Percentiles rank a stretch among this genome's conserved stretches.
These are phyloP conservation scores for Holotrichia oblita DNA, from an alignment of 1,140 invertebrate genomes.

Conservation along the genomic window DNA sequence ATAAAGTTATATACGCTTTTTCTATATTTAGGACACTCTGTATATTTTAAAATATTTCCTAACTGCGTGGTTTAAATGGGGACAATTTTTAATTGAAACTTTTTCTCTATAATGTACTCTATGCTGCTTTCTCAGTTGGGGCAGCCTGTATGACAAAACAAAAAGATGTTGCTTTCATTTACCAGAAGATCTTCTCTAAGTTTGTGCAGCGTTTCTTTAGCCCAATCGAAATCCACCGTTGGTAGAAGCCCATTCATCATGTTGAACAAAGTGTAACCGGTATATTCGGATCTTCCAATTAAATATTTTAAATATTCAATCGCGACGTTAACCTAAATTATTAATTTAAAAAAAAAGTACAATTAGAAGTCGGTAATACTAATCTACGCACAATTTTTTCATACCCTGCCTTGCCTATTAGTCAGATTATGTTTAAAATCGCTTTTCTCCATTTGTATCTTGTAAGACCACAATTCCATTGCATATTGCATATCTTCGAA, in stretches of 20 bases:
- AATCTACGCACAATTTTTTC: not conserved
- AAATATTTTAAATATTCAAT: constrained; percentile 68
- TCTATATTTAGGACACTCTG: too few species aligned
- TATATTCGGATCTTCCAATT: constrained; percentile 67
- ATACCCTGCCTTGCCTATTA: constrained; percentile 15
- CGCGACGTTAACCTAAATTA: constrained; percentile 60
- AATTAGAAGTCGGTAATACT: too few species aligned
- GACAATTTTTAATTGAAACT: too few species aligned
- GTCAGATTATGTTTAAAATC: constrained; percentile 20
- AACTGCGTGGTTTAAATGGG: too few species aligned
- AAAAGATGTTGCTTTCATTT: too few species aligned
- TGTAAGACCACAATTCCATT: constrained; percentile 69
- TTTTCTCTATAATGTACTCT: too few species aligned
- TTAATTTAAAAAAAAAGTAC: not conserved
- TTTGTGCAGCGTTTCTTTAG: constrained; percentile 67
- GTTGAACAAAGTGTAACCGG: constrained; percentile 73
- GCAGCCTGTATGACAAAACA: too few species aligned
- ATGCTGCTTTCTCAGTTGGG: too few species aligned
- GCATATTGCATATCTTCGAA: constrained; percentile 70
- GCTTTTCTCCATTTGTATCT: constrained; percentile 24
- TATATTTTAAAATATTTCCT: too few species aligned
- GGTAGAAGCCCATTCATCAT: constrained; percentile 73
- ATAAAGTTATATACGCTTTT: too few species aligned
- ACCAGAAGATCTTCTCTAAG: constrained; percentile 70
- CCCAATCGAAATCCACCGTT: constrained; percentile 70